Evolutionary conservation across 2,113 vertebrate genomes (phyloP), one percentile per base, ranked within the genome.

Genomic region (Coregonus clupeaformis): DNA sequence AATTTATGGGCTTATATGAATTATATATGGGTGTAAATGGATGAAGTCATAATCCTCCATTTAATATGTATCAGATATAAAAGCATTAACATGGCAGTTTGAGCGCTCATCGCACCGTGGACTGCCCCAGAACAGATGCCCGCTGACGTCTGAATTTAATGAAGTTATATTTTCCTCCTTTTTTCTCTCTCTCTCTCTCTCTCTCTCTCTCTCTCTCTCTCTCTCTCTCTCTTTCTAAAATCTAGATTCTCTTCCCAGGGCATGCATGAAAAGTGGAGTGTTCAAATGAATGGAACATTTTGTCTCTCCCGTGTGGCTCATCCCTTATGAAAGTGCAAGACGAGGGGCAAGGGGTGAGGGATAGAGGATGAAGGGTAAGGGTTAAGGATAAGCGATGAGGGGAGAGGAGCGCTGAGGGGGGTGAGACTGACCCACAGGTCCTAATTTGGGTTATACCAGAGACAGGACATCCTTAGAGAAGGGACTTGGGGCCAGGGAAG

Each of bases 21-120:
- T 91, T 87, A 87, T 89, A 89, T 80, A 89, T 90, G 82, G 76
- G 81, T 90, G 85, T 86, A 88, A 90, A 91, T 90, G 87, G 80
- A 90, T 86, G 79, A 88, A 86, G 88, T 86, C 84, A 86, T 90
- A 88, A 89, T 89, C 77, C 71, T 68, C 76, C 73, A 80, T 89
- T 90, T 91, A 89, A 88, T 87, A 89, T 82, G 84, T 77, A 87
- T 85, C 79, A 84, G 77, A 89, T 79, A 85, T 85, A 89, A 85
- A 89, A 87, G 77, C 84, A 77, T 86, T 83, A 87, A 85, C 72
- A 80, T 1, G 29, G 78, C 71, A 74, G 22, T 85, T 79, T 75
- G 29, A 72, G 67, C 76, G 25, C 63, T 36, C 73, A 59, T 45
- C 62, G 59, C 64, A 68, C 73, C 36, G 68, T 65, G 66, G 72